Conservation (phyloP, 2,888 invertebrate genomes). For the Theretra japonica region DNA sequence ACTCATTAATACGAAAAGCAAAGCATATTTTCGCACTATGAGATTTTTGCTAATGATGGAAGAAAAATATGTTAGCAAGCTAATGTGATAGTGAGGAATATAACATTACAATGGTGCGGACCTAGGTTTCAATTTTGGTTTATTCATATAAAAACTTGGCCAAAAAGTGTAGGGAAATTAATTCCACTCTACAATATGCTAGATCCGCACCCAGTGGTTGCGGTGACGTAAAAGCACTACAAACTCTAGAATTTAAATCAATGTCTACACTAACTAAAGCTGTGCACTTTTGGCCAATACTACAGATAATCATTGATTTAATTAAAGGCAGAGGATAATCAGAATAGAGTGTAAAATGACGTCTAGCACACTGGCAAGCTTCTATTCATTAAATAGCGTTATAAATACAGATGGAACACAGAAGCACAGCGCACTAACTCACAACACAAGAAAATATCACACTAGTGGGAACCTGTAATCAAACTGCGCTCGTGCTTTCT, state of each 20-base stretch:
- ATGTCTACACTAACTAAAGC: slow-evolving; percentile 45
- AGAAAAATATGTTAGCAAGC: slow-evolving; percentile 15
- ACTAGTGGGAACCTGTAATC: slow-evolving; percentile 87
- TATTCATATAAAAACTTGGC: background rate
- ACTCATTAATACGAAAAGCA: slow-evolving; percentile 17
- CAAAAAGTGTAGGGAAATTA: slow-evolving; percentile 1
- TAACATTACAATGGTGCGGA: slow-evolving; percentile 3
- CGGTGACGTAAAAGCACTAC: slow-evolving; percentile 46
- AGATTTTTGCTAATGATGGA: slow-evolving; percentile 1
- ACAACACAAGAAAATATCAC: slow-evolving; percentile 80
- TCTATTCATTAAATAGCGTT: slow-evolving; percentile 48
- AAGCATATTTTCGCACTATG: slow-evolving; percentile 2
- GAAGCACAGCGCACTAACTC: slow-evolving; percentile 75
- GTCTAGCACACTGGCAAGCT: slow-evolving; percentile 58
- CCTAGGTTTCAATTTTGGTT: background rate
- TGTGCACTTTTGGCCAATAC: slow-evolving; percentile 45
- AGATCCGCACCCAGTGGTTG: slow-evolving; percentile 28
- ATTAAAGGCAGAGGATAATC: slow-evolving; percentile 11
- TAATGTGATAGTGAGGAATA: background rate
- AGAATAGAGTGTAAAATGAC: slow-evolving; percentile 40
- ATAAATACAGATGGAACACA: slow-evolving; percentile 67
- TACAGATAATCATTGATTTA: slow-evolving; percentile 28
- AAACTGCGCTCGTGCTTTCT: slow-evolving; percentile 88
- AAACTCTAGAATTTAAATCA: slow-evolving; percentile 44
- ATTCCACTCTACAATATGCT: background rate